Conservation (phyloP, 1,140 invertebrate genomes). For the Palaemon carinicauda region DNA sequence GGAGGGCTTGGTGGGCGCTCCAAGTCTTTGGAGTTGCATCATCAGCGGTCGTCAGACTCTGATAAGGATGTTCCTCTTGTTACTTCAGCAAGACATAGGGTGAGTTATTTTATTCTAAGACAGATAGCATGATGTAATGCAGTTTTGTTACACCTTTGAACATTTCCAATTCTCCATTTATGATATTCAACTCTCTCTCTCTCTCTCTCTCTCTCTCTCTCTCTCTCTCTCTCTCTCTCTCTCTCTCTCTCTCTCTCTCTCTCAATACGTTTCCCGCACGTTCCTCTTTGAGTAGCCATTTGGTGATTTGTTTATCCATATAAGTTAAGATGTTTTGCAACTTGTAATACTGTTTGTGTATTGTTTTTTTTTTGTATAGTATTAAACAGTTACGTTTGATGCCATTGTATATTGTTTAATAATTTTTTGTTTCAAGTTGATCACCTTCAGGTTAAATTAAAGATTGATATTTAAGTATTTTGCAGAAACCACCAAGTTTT, state of each 20-base stretch:
- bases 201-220: neutral
- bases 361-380: too few species aligned
- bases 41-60: conserved; percentile 44
- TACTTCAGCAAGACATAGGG: conserved; percentile 48
- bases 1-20: conserved; percentile 19
- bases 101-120: neutral
- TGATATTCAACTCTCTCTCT: neutral
- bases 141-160: too few species aligned
- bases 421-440: too few species aligned
- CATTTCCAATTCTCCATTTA: neutral
- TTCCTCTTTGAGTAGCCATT: neutral
- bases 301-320: too few species aligned
- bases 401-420: too few species aligned
- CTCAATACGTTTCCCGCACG: neutral
- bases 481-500: too few species aligned
- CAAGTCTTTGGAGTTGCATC: conserved; percentile 44
- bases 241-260: neutral
- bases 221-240: neutral
- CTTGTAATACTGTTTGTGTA: too few species aligned
- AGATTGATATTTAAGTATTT: too few species aligned
- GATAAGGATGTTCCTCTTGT: conserved; percentile 44
- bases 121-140: too few species aligned
- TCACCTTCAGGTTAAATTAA: too few species aligned
- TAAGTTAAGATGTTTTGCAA: too few species aligned
- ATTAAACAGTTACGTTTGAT: too few species aligned